These are phyloP conservation scores for Oenanthe oenanthe DNA, from an alignment of 2,113 vertebrate species.

Conservation along the genomic window DNA sequence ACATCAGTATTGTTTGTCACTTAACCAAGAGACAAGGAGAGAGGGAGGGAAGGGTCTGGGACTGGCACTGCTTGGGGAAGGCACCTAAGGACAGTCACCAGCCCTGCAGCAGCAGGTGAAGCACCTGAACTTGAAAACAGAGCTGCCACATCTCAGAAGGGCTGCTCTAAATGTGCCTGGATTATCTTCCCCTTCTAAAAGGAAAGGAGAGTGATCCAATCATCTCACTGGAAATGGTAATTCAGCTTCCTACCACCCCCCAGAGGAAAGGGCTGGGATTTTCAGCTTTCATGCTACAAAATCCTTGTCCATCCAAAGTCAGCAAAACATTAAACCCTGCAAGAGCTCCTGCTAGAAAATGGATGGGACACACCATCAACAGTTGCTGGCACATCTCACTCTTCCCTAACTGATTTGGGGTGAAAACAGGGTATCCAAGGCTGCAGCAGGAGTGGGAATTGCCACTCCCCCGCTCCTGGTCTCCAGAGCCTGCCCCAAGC, in stretches of 20 bases:
- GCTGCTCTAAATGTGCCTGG: neutral
- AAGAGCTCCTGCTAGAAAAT: neutral
- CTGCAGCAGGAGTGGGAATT: neutral
- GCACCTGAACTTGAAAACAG: neutral
- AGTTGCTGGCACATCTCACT: fast-evolving
- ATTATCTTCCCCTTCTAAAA: neutral
- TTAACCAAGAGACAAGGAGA: neutral
- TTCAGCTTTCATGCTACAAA: neutral
- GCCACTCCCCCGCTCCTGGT: neutral
- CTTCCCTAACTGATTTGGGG: neutral
- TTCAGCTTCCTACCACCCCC: neutral
- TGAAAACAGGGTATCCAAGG: neutral
- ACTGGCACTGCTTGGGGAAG: neutral
- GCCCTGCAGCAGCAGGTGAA: neutral
- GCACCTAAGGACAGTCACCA: neutral
- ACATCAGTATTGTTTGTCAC: neutral
- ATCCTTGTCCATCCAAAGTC: neutral
- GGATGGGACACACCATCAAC: fast-evolving
- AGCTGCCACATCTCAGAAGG: neutral
- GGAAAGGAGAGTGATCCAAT: neutral
- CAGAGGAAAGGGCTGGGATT: neutral
- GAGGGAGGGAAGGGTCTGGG: fast-evolving
- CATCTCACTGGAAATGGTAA: neutral
- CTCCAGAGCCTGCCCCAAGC: neutral
- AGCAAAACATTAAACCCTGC: neutral